A percentile compares a stretch with the other conserved stretches of the same genome.
Evolutionary conservation across 2,797 vertebrate species (phyloP).

Genomic region (Myotis pilosus): DNA sequence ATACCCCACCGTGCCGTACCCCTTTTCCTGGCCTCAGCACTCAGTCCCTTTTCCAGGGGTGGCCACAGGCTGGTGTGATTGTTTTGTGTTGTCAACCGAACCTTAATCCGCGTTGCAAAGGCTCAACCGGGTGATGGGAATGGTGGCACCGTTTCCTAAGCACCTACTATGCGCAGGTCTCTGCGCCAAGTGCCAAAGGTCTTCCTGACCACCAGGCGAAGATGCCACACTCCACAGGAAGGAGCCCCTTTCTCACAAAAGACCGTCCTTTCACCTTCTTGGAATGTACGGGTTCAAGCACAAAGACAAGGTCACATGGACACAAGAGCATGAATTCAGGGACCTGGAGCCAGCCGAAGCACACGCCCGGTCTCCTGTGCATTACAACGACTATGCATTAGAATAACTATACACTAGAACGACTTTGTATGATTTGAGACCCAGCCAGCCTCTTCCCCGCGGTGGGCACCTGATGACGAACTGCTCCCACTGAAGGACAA

Average conservation of each 20-base stretch:
- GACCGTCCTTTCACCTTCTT: not conserved
- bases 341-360: not conserved
- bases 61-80: not conserved
- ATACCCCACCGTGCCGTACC: fast-evolving
- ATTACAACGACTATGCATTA: not conserved
- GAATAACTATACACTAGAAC: not conserved
- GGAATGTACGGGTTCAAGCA: fast-evolving
- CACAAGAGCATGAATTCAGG: not conserved
- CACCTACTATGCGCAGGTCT: not conserved
- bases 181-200: not conserved
- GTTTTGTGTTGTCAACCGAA: not conserved
- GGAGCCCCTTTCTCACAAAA: not conserved
- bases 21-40: not conserved
- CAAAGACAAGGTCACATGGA: not conserved
- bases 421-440: not conserved
- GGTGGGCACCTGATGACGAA: not conserved
- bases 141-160: not conserved
- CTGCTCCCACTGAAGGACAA: not conserved
- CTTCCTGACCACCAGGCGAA: not conserved
- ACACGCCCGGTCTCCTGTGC: not conserved
- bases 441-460: not conserved
- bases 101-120: not conserved
- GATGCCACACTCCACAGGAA: not conserved
- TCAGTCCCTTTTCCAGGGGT: not conserved
- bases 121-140: not conserved